Evolutionary conservation across 2,888 invertebrate genomes (phyloP), one percentile per base, ranked within the genome.

Genomic region (Caradrina kadenii): DNA sequence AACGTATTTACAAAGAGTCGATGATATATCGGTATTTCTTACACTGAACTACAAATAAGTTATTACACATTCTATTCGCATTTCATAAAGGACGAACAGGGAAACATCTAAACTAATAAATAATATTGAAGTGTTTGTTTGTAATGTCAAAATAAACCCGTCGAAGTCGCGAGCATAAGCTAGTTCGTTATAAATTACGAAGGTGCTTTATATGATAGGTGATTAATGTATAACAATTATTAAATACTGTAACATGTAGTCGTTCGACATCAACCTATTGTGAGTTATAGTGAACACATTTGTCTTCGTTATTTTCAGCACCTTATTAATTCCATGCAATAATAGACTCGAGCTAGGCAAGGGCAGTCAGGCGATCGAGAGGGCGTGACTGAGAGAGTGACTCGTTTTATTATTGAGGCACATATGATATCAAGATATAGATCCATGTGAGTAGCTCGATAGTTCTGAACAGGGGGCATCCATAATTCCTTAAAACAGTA

Each of bases 11-110:
- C 45, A 64, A 64, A 63, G 49, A 21, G 22, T 58, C 50, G 54
- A 58, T 78, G 52, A 71, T 71, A 49, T 53, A 62, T 56, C 6
- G 63, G n/a, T 72, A 22, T 58, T 52, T 45, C 19, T 55, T 55
- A 61, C 31, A 39, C 31, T 49, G 3, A 54, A 35, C 54, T 67
- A 52, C 49, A 19, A 26, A 45, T 48, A 70, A 35, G 17, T 19
- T 49, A 49, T 60, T 55, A 19, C n/a, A 19, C 49, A 8, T 13
- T 3, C 42, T 42, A 15, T 42, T 42, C 26, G 26, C 2, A 26
- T 26, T 15, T 11, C 42, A 42, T 42, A 42, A 42, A 11, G 15
- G 42, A 42, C 42, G 42, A 42, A 4, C 13, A 42, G 15, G 4
- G n/a, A n/a, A n/a, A n/a, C n/a, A 35, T 35, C 8, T 35, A 35